Conservation (phyloP, 2,797 vertebrate species). For the Sebastolobus altivelis region DNA sequence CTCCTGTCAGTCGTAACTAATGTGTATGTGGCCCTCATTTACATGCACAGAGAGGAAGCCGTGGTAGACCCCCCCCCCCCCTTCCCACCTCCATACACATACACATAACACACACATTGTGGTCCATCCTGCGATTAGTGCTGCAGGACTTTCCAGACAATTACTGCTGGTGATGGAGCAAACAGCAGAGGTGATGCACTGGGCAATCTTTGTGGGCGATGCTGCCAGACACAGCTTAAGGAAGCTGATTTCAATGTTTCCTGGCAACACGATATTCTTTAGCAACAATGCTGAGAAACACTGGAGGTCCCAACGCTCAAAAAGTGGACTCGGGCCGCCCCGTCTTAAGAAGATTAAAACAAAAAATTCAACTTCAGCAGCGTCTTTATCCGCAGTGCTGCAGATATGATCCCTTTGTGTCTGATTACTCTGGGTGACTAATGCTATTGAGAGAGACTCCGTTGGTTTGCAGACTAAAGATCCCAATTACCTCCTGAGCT, state of each 20-base stretch:
- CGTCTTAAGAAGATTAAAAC: conserved; percentile 10
- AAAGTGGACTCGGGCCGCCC: neutral
- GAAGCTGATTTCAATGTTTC: neutral
- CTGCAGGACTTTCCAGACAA: conserved; percentile 58
- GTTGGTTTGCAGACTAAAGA: conserved; percentile 67
- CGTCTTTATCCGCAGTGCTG: neutral
- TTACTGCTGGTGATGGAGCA: conserved; percentile 48
- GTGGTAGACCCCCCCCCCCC: neutral
- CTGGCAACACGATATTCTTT: neutral
- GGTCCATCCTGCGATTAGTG: conserved; percentile 33
- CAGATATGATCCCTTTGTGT: conserved; percentile 56
- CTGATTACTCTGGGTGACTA: conserved; percentile 43
- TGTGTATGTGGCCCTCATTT: conserved; percentile 62
- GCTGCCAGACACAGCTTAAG: conserved; percentile 26
- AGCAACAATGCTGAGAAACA: neutral
- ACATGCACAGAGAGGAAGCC: conserved; percentile 38
- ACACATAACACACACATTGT: conserved; percentile 5
- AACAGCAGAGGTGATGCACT: conserved; percentile 43
- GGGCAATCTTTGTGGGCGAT: neutral
- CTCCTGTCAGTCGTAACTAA: conserved; percentile 67
- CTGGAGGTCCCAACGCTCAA: neutral
- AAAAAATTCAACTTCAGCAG: conserved; percentile 6
- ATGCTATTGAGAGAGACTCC: conserved; percentile 31
- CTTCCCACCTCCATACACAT: neutral
- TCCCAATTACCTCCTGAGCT: conserved; percentile 65